These are phyloP conservation scores for Halictus quadricinctus DNA, from an alignment of 2,888 invertebrate genomes.

Conservation along the genomic window DNA sequence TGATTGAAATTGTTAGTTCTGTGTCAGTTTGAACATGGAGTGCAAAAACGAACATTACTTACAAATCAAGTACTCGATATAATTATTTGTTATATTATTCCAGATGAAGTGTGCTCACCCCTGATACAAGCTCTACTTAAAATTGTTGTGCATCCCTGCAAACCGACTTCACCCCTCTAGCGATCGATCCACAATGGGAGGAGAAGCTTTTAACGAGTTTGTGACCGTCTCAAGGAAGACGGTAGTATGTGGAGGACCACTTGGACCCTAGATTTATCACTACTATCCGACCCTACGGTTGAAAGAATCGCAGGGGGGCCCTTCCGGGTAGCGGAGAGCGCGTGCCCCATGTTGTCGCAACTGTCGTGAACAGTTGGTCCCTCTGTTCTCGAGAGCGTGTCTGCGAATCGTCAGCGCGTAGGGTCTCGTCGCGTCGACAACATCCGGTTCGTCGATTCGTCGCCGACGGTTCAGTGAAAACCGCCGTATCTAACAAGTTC, in stretches of 20 bases:
- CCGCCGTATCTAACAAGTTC: conserved; percentile 34
- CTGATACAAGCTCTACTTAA: too few relatives aligned
- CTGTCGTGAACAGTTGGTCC: conserved; percentile 70
- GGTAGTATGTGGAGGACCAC: not conserved
- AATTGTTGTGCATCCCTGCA: not conserved
- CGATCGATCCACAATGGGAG: not conserved
- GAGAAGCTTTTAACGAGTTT: not conserved
- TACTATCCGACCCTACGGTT: not conserved
- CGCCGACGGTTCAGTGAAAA: conserved; percentile 45
- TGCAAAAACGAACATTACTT: too few relatives aligned
- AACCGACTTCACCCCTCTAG: not conserved
- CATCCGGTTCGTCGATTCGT: conserved; percentile 63
- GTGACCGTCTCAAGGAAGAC: not conserved
- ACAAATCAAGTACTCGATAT: too few relatives aligned
- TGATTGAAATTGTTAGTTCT: too few relatives aligned
- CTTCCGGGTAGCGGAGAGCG: conserved; percentile 61
- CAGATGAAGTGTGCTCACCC: too few relatives aligned
- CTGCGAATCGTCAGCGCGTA: conserved; percentile 63
- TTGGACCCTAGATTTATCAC: conserved; percentile 8
- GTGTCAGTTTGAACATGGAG: too few relatives aligned
- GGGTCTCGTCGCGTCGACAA: conserved; percentile 58
- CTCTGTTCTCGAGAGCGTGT: conserved; percentile 52
- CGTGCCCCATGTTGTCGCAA: conserved; percentile 75
- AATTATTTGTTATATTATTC: too few relatives aligned
- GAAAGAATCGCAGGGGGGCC: conserved; percentile 57